Percentiles rank a stretch among this genome's conserved stretches.
Conservation (phyloP, 2,888 invertebrate species). For the Nemapogon koenigi region DNA sequence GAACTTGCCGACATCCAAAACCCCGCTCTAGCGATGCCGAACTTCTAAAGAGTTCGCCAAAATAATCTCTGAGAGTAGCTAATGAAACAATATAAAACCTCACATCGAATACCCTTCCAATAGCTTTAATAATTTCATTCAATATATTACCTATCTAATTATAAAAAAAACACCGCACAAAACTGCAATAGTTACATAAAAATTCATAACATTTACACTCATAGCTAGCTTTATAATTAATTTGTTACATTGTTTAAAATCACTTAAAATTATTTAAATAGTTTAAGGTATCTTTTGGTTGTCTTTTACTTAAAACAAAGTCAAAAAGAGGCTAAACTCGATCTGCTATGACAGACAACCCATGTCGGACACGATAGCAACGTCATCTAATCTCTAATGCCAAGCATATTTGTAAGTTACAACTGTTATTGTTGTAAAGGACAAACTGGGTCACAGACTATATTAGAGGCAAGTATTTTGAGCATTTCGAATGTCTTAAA, state of each 20-base stretch:
- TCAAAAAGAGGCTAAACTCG: slow-evolving; percentile 1
- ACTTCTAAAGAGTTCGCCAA: background rate
- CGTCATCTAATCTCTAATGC: too few relatives aligned
- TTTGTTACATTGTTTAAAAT: slow-evolving; percentile 58
- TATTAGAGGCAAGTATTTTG: too few relatives aligned
- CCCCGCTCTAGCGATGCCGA: too few relatives aligned
- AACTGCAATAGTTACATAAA: slow-evolving; percentile 62
- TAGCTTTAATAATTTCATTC: slow-evolving; percentile 61
- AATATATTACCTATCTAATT: slow-evolving; percentile 68
- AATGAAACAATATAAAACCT: background rate
- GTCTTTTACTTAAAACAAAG: slow-evolving; percentile 57
- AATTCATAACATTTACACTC: slow-evolving; percentile 64
- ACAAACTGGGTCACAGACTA: too few relatives aligned
- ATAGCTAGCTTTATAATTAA: slow-evolving; percentile 64
- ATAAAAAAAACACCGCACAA: slow-evolving; percentile 66
- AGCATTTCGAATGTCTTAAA: too few relatives aligned
- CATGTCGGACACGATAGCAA: too few relatives aligned
- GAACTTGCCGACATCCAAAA: background rate
- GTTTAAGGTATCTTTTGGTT: slow-evolving; percentile 64
- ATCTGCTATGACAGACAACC: too few relatives aligned
- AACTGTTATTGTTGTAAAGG: too few relatives aligned
- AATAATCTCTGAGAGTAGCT: background rate
- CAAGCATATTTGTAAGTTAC: too few relatives aligned
- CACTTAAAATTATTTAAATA: slow-evolving; percentile 60
- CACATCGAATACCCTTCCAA: slow-evolving; percentile 24